Evolutionary conservation across 2,888 invertebrate genomes (phyloP).

Genomic region (Coleophora deauratella): DNA sequence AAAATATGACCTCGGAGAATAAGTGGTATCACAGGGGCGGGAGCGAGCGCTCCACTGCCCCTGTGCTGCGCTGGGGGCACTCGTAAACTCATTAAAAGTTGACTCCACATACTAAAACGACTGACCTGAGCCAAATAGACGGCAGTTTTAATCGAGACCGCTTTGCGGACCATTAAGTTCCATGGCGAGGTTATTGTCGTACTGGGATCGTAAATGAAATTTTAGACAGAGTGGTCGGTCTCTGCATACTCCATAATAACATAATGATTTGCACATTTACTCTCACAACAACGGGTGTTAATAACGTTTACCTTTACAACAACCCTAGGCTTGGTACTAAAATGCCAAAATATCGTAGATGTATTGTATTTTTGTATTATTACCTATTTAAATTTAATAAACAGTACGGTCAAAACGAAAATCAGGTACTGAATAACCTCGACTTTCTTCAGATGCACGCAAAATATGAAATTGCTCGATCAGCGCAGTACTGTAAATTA

Average conservation of each 20-base stretch:
- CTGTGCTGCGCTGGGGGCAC: conserved; percentile 22
- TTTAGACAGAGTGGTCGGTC: conserved; percentile 39
- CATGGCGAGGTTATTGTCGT: conserved; percentile 59
- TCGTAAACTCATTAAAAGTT: conserved; percentile 71
- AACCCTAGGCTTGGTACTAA: no score
- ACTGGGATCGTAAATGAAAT: conserved; percentile 61
- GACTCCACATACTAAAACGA: conserved; percentile 53
- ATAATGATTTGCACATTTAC: conserved; percentile 8
- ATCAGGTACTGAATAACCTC: no score
- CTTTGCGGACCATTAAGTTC: conserved; percentile 63
- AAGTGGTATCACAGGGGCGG: conserved; percentile 27
- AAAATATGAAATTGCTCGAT: no score
- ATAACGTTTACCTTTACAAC: background rate
- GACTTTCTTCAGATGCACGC: no score
- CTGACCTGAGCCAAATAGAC: conserved; percentile 56
- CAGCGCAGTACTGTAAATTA: no score
- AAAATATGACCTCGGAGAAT: conserved; percentile 35
- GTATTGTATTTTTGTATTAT: no score
- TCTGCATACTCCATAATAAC: conserved; percentile 18
- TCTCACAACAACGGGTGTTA: background rate
- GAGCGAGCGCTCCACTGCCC: conserved; percentile 23
- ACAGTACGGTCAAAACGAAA: no score
- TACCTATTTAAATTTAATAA: no score
- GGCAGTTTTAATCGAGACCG: conserved; percentile 66
- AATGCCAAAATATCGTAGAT: no score